Percentiles rank a stretch among this genome's conserved stretches.
Conservation (phyloP, 2,797 vertebrate genomes). For the Eurystomus glaucurus region DNA sequence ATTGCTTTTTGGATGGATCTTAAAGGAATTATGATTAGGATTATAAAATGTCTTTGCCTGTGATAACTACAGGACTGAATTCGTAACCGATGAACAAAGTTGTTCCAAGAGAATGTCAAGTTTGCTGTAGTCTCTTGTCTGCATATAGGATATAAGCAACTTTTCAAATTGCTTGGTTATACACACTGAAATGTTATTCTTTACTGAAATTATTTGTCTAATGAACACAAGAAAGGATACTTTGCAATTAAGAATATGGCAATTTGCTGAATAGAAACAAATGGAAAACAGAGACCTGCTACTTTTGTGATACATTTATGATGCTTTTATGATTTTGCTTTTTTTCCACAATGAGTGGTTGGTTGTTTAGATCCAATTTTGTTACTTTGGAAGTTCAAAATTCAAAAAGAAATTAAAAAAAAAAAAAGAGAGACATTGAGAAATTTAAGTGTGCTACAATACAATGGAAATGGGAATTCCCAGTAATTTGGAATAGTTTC, state of each 20-base stretch:
- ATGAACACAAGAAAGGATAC: rapidly evolving
- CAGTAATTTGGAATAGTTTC: neutral
- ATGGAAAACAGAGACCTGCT: neutral
- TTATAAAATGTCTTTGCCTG: neutral
- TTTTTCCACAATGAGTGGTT: rapidly evolving
- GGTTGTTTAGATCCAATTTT: neutral
- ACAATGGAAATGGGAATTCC: neutral
- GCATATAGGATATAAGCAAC: neutral
- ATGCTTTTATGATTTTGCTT: neutral
- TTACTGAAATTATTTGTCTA: neutral
- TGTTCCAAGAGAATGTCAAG: neutral
- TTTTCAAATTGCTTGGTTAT: neutral
- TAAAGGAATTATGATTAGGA: neutral
- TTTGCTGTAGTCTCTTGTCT: neutral
- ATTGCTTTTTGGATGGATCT: neutral
- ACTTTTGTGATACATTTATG: neutral
- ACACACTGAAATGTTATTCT: neutral
- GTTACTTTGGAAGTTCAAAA: neutral
- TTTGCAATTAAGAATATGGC: neutral
- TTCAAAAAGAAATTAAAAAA: neutral
- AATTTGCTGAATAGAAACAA: neutral
- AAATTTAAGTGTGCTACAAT: neutral
- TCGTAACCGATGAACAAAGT: neutral
- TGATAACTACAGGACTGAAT: neutral
- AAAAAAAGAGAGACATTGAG: neutral